phyloP scores from a whole-genome alignment of 53 echinoderm and acorn worm genomes.

The Paracentrotus lividus region DNA sequence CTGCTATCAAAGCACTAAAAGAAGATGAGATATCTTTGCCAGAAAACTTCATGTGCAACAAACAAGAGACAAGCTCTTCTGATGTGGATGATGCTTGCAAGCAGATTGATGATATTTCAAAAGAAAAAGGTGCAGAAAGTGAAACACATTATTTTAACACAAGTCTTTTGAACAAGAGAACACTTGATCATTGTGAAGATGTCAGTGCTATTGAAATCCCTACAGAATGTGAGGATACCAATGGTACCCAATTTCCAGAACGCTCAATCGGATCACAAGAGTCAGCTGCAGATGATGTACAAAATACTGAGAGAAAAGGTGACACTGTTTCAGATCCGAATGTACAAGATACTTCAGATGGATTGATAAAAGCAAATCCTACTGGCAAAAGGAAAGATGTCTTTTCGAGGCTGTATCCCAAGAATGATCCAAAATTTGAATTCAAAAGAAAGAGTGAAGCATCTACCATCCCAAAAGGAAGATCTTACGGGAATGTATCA shows the following conservation, averaged over 20 bases:
- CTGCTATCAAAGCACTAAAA: background rate
- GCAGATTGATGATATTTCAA: background rate
- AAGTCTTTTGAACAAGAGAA: background rate
- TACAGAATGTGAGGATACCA: background rate
- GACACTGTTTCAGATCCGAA: background rate
- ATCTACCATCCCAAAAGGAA: conserved; percentile 20
- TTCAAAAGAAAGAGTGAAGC: conserved; percentile 78
- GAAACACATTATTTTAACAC: background rate
- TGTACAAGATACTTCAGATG: background rate
- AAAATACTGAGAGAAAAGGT: background rate
- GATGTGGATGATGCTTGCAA: background rate
- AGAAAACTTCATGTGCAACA: background rate
- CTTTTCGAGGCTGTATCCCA: conserved; percentile 88
- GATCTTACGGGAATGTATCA: background rate
- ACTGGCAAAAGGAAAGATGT: conserved; percentile 70
- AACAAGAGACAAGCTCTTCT: background rate
- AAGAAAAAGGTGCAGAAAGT: background rate
- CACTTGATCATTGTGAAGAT: background rate
- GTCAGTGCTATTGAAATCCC: background rate
- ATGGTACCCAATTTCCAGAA: background rate
- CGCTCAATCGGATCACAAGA: background rate
- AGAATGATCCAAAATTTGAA: conserved; percentile 84
- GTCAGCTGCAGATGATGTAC: background rate
- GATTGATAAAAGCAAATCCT: background rate
- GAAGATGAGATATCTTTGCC: background rate